A percentile compares a stretch with the other conserved stretches of the same genome.
Conservation (phyloP, 2,888 invertebrate genomes). For the Plagiodera versicolora region DNA sequence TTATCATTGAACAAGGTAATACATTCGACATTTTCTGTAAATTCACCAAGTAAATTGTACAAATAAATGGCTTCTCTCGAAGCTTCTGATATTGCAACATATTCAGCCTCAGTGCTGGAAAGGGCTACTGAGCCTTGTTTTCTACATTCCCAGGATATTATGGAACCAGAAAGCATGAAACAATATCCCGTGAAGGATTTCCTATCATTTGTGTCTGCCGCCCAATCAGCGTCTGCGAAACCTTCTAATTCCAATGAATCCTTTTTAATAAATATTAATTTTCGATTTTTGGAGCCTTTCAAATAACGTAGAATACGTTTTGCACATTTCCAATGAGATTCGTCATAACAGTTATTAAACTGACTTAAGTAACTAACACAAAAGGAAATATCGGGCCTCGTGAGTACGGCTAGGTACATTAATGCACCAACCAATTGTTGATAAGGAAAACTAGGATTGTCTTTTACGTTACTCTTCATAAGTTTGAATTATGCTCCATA, state of each 20-base stretch:
- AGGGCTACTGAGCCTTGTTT: slow-evolving; percentile 23
- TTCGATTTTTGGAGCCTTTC: slow-evolving; percentile 8
- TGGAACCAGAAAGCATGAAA: slow-evolving; percentile 17
- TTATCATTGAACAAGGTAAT: slow-evolving; percentile 11
- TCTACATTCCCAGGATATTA: slow-evolving; percentile 23
- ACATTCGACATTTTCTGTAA: slow-evolving; percentile 14
- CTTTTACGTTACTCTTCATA: slow-evolving; percentile 3
- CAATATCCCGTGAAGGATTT: slow-evolving; percentile 26
- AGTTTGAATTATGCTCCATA: slow-evolving; percentile 16
- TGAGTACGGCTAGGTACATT: slow-evolving; percentile 9
- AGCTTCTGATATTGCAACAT: slow-evolving; percentile 18
- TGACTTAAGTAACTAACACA: slow-evolving; percentile 28
- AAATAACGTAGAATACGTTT: slow-evolving; percentile 9
- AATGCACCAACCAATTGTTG: slow-evolving; percentile 27
- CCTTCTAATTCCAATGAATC: slow-evolving; percentile 12
- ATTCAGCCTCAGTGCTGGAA: slow-evolving; percentile 21
- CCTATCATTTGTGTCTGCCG: slow-evolving; percentile 18
- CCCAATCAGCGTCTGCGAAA: slow-evolving; percentile 29
- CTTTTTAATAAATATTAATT: not conserved
- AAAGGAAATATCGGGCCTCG: slow-evolving; percentile 28
- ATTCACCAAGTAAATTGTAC: slow-evolving; percentile 17
- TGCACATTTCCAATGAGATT: slow-evolving; percentile 25
- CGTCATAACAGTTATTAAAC: slow-evolving; percentile 22
- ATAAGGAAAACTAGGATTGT: slow-evolving; percentile 16
- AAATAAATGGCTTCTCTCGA: slow-evolving; percentile 22